Conservation (phyloP, 2,888 invertebrate genomes). For the Ochropleura leucogaster region DNA sequence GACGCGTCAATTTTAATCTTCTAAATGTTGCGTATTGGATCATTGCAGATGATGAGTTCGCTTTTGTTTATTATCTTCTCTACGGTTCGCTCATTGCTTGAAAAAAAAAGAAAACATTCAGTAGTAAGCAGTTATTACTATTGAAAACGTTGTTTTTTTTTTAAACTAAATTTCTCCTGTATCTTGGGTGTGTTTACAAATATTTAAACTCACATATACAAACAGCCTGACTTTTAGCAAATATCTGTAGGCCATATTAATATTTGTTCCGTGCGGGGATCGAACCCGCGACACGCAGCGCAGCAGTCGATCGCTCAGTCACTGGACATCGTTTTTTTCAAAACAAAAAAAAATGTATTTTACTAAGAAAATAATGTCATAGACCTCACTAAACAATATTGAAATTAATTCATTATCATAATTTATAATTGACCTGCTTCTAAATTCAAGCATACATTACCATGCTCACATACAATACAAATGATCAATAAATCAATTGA, state of each 20-base stretch:
- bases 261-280: too few relatives aligned
- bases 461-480: not conserved
- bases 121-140: too few relatives aligned
- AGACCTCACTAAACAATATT: not conserved
- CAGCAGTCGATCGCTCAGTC: too few relatives aligned
- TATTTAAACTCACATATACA: too few relatives aligned
- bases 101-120: too few relatives aligned
- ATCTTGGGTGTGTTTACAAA: too few relatives aligned
- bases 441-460: not conserved
- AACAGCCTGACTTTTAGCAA: too few relatives aligned
- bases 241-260: too few relatives aligned
- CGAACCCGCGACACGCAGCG: too few relatives aligned
- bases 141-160: not conserved
- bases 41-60: conserved; percentile 20
- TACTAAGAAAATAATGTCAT: not conserved
- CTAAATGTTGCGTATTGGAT: conserved; percentile 7
- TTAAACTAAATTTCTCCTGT: too few relatives aligned
- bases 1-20: conserved; percentile 30
- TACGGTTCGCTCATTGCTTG: not conserved
- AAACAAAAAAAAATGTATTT: not conserved
- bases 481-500: conserved; percentile 30
- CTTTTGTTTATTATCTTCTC: conserved; percentile 9
- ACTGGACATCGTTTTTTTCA: too few relatives aligned
- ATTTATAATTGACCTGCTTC: not conserved
- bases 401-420: not conserved